Evolutionary conservation across 2,113 vertebrate genomes (phyloP).

Genomic region (Melospiza georgiana): DNA sequence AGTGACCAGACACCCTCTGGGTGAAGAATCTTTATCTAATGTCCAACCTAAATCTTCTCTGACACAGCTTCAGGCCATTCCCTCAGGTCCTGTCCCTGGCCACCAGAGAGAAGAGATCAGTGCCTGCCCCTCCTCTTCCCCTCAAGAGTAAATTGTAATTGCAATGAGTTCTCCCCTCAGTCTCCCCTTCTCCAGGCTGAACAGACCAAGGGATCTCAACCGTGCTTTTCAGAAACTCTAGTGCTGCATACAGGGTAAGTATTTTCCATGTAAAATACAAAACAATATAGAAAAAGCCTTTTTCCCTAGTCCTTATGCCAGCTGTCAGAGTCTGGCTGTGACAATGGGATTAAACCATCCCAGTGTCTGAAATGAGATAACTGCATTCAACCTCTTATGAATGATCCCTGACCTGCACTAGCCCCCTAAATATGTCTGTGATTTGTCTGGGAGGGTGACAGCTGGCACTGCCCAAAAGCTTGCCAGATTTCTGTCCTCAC

Average conservation of each 20-base stretch:
- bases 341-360: not conserved
- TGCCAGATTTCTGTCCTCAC: rapidly evolving
- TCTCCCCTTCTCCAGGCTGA: not conserved
- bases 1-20: not conserved
- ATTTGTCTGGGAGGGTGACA: not conserved
- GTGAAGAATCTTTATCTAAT: not conserved
- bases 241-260: not conserved
- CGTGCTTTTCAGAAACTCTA: not conserved
- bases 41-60: not conserved
- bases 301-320: not conserved
- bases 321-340: not conserved
- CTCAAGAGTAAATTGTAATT: not conserved
- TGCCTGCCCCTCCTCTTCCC: not conserved
- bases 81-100: not conserved
- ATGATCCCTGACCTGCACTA: not conserved
- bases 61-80: not conserved
- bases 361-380: not conserved
- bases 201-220: not conserved
- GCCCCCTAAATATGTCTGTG: not conserved
- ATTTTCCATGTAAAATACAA: not conserved
- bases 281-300: not conserved
- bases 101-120: not conserved
- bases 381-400: not conserved
- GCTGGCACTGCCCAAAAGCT: not conserved
- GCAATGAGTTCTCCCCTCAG: not conserved